Base-by-base conservation (phyloP, 2,113 vertebrate species). In the Pollachius pollachius region DNA sequence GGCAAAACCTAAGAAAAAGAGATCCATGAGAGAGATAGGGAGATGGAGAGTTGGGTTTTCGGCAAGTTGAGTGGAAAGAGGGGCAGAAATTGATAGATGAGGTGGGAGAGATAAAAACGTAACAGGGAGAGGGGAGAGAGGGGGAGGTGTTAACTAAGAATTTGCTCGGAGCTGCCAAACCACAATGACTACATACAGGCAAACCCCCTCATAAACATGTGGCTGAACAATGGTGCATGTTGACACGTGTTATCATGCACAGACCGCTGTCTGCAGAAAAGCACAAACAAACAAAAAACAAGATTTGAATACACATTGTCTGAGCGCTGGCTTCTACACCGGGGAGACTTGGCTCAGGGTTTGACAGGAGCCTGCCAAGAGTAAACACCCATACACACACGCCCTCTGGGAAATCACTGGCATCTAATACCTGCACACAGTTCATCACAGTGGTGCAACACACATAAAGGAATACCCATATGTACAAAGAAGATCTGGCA, bases 1-100 rank as follows among this genome's bases (percentile, higher is more conserved):
- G 23, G 93, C 94, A 81, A 96, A 99, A 19, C 96, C 97, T 99
- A 84, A 52, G 62, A 21, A 65, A 65, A 12, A 73, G 2, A 11
- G 67, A 72, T 15, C 9, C 16, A 61, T 64, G 41, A 59, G 57
- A 59, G 57, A 59, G 57, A 59, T 15, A 23, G 59, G 21, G 19
- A 56, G 17, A 58, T 23, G 12, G 52, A 52, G 65, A 34, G 30
- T 4, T 34, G 30, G 30, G 30, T 34, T 34, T 34, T 34, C 30
- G 30, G 30, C 30, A 34, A 34, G 30, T 4, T 4, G 30, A 34
- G 30, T 5, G 30, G 30, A 7, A 34, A 34, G 6, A 7, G 30
- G 30, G 30, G 30, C 41, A 48, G 41, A 13, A 48, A 48, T 48
- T 48, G 11, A 48, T 48, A 48, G 41, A 48, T 48, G 41, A 13